phyloP scores from a whole-genome alignment of 2,113 vertebrate species.

The Leptobrachium leishanense region DNA sequence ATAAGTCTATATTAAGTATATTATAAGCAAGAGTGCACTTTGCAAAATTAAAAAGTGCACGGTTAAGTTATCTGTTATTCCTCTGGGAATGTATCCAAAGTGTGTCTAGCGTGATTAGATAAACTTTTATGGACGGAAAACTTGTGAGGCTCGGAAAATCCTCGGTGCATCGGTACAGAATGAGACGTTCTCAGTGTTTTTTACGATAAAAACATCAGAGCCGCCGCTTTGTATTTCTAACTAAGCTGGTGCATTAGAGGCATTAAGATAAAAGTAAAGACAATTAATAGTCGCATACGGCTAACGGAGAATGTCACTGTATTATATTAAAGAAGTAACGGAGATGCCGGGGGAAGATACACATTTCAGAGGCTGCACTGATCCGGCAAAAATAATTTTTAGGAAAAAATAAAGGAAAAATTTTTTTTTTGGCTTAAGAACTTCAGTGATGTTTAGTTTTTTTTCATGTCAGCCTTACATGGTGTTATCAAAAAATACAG shows the following conservation, averaged over 20 bases:
- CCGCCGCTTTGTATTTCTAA: not conserved
- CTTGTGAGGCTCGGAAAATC: slow-evolving; percentile 57
- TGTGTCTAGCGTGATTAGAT: slow-evolving; percentile 65
- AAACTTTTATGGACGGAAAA: slow-evolving; percentile 59
- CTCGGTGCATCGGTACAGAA: not conserved
- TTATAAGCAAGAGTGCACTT: slow-evolving; percentile 77
- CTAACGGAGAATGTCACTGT: not conserved
- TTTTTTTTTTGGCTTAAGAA: not conserved
- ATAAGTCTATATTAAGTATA: slow-evolving; percentile 78
- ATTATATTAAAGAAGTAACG: slow-evolving; percentile 1
- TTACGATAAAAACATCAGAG: not conserved
- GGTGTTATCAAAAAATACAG: not conserved
- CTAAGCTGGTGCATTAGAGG: not conserved
- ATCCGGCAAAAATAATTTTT: not conserved
- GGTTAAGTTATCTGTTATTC: slow-evolving; percentile 73
- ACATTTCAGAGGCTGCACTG: not conserved
- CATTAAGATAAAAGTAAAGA: not conserved
- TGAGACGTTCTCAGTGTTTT: not conserved
- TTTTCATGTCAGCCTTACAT: not conserved
- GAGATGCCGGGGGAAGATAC: not conserved
- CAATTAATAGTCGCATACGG: slow-evolving; percentile 10
- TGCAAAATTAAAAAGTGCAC: slow-evolving; percentile 77
- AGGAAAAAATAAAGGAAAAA: not conserved
- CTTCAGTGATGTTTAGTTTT: not conserved
- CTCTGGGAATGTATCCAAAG: slow-evolving; percentile 71